phyloP scores from a whole-genome alignment of 2,113 vertebrate genomes.

The Leptobrachium leishanense region DNA sequence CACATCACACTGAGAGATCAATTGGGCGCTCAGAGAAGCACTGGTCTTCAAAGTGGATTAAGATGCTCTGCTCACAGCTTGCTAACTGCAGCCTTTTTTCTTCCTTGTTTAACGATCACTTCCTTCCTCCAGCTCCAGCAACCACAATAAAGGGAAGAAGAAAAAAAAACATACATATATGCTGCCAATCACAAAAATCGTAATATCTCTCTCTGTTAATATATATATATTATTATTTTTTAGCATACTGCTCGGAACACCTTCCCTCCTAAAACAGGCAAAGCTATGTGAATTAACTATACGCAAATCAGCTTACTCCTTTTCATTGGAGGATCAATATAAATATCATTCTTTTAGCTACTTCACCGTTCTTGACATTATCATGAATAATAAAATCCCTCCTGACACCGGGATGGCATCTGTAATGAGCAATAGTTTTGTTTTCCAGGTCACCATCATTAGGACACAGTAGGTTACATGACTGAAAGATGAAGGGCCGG shows the following conservation, averaged over 20 bases:
- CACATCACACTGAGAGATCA: slow-evolving; percentile 42
- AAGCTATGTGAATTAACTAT: slow-evolving; percentile 29
- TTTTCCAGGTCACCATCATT: slow-evolving; percentile 45
- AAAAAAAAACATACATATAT: background rate
- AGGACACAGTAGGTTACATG: slow-evolving; percentile 39
- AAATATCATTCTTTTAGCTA: slow-evolving; percentile 17
- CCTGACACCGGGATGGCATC: slow-evolving; percentile 37
- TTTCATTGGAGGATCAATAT: slow-evolving; percentile 29
- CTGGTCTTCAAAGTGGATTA: slow-evolving; percentile 40
- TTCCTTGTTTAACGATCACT: slow-evolving; percentile 30
- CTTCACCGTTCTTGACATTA: slow-evolving; percentile 42
- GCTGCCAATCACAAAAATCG: slow-evolving; percentile 2
- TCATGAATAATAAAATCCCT: slow-evolving; percentile 43
- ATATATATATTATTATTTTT: no score
- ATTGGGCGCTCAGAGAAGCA: slow-evolving; percentile 24
- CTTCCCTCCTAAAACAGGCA: slow-evolving; percentile 8
- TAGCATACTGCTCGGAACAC: slow-evolving; percentile 25
- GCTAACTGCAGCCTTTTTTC: slow-evolving; percentile 14
- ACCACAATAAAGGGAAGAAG: no score
- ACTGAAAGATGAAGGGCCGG: slow-evolving; percentile 38
- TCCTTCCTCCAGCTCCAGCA: background rate
- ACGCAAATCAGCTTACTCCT: slow-evolving; percentile 24
- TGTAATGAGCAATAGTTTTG: slow-evolving; percentile 35
- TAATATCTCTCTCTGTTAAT: no score
- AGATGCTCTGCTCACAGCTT: slow-evolving; percentile 30